Evolutionary conservation across 2,797 vertebrate genomes (phyloP).

Genomic region (Liparis tanakae): DNA sequence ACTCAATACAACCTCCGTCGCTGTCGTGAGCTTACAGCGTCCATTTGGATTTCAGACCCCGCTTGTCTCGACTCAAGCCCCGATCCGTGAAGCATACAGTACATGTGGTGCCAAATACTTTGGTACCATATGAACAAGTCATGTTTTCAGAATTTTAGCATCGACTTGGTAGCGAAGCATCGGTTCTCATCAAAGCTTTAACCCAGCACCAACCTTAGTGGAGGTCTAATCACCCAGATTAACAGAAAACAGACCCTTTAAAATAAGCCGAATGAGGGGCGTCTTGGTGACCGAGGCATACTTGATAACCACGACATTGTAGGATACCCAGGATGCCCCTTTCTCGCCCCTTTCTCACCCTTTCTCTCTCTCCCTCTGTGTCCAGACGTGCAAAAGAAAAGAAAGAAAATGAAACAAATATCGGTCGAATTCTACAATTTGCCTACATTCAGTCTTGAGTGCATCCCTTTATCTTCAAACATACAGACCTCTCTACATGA

Average conservation of each 20-base stretch:
- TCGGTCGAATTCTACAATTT: conserved; percentile 1
- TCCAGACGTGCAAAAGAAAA: background rate
- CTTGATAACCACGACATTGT: background rate
- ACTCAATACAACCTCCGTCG: no score
- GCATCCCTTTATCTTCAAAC: conserved; percentile 54
- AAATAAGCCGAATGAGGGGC: background rate
- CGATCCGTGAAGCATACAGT: no score
- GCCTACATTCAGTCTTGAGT: conserved; percentile 6
- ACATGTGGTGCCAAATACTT: no score
- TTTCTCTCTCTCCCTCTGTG: background rate
- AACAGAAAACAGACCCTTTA: background rate
- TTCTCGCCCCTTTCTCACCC: background rate
- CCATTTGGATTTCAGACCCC: background rate
- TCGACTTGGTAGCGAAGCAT: background rate
- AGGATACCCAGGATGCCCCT: background rate
- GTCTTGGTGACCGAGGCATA: background rate
- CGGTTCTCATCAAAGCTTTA: background rate
- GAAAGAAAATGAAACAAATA: conserved; percentile 1
- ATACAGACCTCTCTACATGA: conserved; percentile 43
- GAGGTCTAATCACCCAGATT: background rate
- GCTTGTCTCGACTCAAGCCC: background rate
- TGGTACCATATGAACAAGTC: background rate
- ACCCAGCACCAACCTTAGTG: background rate
- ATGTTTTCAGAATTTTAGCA: background rate
- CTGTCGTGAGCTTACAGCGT: background rate